Evolutionary conservation across 2,888 invertebrate species (phyloP), one percentile per base, ranked within the genome.

Genomic region (Harpalus rufipes): DNA sequence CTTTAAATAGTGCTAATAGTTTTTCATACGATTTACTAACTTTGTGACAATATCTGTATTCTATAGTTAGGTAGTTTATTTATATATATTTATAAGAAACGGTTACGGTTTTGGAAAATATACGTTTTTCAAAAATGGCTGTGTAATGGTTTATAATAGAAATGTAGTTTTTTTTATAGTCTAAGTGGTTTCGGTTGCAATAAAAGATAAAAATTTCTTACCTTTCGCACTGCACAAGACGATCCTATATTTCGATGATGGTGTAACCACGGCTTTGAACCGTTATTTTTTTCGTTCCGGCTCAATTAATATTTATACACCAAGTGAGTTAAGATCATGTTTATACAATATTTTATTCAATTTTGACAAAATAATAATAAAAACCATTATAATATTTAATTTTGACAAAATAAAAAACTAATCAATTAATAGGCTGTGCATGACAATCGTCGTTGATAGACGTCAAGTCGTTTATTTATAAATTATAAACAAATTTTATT

Each of bases 61-160:
- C 14, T 78, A 79, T 59, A 18, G 12, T 61, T 79, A 58, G 78
- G 10, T 61, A 63, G 65, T 65, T 81, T 39, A 80, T 80, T 80
- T 80, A 80, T 59, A 80, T 10, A 81, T 81, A 81, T 81, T 81
- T 81, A 81, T 81, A 25, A 65, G 18, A 61, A 16, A 80, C 61
- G 78, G 78, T 78, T 21, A 58, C 78, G 78, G 78, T 78, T 80
- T 59, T 63, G 59, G 56, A 81, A 61, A 81, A 63, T 63, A 32
- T 12, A 80, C 58, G 61, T 59, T 59, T 63, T 44, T 61, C 81
- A 63, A 81, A 63, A 63, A 65, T 81, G 81, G 81, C 81, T 81
- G 81, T 81, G 81, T 81, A 65, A 63, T 81, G 81, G 81, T 81
- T 44, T 65, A 81, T 32, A 32, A 81, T 32, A 32, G 32, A 41